Evolutionary conservation across 2,113 vertebrate species (phyloP).

Genomic region (Psilopogon haemacephalus): DNA sequence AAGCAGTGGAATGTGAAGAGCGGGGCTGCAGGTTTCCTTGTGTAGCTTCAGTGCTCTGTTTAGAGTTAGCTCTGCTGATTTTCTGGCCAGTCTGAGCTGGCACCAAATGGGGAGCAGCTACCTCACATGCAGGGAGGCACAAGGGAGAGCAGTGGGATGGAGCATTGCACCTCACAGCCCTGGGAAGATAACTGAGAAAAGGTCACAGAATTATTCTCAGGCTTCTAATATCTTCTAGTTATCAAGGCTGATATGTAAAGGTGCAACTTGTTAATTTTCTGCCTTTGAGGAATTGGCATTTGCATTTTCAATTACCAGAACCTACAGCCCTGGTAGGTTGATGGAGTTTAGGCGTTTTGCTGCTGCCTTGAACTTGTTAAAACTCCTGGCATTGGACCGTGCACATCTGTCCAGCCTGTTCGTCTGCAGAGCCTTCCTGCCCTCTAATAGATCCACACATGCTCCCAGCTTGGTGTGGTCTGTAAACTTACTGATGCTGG

Average conservation of each 20-base stretch:
- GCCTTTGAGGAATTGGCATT: neutral
- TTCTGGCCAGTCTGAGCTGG: neutral
- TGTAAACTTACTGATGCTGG: too few species aligned
- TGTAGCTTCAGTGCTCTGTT: neutral
- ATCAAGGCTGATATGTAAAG: neutral
- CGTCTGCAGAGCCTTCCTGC: too few species aligned
- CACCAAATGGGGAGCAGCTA: neutral
- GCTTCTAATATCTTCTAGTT: neutral
- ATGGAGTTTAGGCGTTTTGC: neutral
- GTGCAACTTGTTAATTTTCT: neutral
- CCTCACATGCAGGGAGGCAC: neutral
- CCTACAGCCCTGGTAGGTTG: accelerated
- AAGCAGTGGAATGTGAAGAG: neutral
- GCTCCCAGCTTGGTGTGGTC: too few species aligned
- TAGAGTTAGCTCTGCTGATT: neutral
- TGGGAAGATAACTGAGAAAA: neutral
- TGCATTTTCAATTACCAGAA: neutral
- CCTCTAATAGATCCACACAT: too few species aligned
- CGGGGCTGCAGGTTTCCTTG: neutral
- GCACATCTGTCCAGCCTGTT: too few species aligned
- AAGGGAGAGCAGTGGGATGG: neutral
- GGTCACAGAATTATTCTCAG: neutral
- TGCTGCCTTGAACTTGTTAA: too few species aligned
- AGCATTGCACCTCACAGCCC: neutral
- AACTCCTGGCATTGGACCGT: too few species aligned